phyloP scores from a whole-genome alignment of 2,797 vertebrate species.

The Synanceia verrucosa region DNA sequence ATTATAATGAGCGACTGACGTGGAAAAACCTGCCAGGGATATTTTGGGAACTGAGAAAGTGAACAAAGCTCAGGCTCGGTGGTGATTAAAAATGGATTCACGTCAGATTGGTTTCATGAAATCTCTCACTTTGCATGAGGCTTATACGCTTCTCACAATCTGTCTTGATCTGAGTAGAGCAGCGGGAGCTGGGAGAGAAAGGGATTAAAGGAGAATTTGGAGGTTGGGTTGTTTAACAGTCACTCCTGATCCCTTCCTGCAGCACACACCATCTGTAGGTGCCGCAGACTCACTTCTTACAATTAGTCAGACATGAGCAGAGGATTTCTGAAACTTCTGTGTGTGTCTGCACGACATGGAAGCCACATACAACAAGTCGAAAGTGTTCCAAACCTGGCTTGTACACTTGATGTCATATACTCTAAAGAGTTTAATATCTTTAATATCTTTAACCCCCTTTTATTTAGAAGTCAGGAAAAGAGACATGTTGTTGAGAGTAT shows the following conservation, averaged over 20 bases:
- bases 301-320: conserved; percentile 12
- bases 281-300: conserved; percentile 15
- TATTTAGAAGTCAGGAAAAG: not conserved
- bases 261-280: conserved; percentile 49
- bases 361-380: not conserved
- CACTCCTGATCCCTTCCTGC: conserved; percentile 44
- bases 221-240: conserved; percentile 49
- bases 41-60: conserved; percentile 58
- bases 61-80: conserved; percentile 43
- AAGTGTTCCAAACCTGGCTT: not conserved
- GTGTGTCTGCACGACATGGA: not conserved
- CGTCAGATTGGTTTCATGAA: conserved; percentile 64
- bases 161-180: conserved; percentile 56
- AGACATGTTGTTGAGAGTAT: not conserved
- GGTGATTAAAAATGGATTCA: conserved; percentile 69
- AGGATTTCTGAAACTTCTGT: conserved; percentile 12
- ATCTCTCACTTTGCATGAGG: conserved; percentile 56
- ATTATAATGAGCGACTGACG: conserved; percentile 29
- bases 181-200: conserved; percentile 37
- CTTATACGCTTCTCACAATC: conserved; percentile 51
- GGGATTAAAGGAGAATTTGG: conserved; percentile 61
- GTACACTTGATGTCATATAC: not conserved
- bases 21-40: conserved; percentile 37
- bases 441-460: not conserved
- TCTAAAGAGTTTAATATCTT: not conserved